Conservation (phyloP, 2,797 vertebrate species). For the Vespertilio murinus region DNA sequence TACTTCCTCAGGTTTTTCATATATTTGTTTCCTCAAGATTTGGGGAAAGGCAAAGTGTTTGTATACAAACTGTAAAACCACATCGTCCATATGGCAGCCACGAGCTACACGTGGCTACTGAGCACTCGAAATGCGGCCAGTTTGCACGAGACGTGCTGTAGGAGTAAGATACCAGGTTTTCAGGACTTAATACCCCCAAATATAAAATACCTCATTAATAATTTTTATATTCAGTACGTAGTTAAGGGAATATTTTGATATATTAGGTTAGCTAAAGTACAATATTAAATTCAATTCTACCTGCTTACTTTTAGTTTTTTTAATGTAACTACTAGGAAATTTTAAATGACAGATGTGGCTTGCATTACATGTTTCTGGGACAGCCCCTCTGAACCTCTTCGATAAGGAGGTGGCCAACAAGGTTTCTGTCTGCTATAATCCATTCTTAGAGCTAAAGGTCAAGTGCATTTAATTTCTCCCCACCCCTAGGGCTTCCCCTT, state of each 20-base stretch:
- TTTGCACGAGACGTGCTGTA: not conserved
- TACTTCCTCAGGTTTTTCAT: not conserved
- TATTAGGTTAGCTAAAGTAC: not conserved
- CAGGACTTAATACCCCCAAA: not conserved
- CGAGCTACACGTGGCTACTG: too few species aligned
- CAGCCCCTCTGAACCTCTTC: not conserved
- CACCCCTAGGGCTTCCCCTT: not conserved
- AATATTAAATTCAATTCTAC: not conserved
- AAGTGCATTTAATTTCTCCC: not conserved
- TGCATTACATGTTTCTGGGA: not conserved
- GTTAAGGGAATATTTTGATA: constrained; percentile 6
- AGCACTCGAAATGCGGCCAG: not conserved
- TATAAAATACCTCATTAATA: not conserved
- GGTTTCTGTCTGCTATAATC: not conserved
- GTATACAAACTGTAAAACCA: not conserved
- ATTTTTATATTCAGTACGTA: not conserved
- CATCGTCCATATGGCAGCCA: not conserved
- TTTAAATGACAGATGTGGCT: not conserved
- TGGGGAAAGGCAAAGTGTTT: not conserved
- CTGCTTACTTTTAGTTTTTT: not conserved
- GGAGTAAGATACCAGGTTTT: not conserved
- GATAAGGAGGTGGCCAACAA: not conserved
- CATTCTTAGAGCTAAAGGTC: not conserved
- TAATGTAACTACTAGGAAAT: not conserved
- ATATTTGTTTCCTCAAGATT: not conserved